Percentiles rank a stretch among this genome's conserved stretches.
Conservation (phyloP, 2,113 vertebrate species). For the Ochotona princeps region DNA sequence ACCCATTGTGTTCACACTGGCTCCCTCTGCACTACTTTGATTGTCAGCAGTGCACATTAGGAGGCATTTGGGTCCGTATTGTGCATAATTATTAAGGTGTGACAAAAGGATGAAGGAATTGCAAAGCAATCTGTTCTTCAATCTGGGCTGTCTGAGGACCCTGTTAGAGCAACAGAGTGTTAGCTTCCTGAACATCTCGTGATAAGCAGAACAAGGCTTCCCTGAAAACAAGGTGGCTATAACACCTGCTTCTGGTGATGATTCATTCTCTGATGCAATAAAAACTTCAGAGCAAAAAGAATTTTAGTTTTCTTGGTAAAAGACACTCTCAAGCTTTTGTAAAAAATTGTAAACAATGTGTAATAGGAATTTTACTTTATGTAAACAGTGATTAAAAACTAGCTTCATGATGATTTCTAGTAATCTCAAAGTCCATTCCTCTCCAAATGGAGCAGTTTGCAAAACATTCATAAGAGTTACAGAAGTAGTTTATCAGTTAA, state of each 20-base stretch:
- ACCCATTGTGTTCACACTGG: not conserved
- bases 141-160: conserved; percentile 77
- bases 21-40: conserved; percentile 3
- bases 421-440: not conserved
- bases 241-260: not conserved
- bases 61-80: conserved; percentile 66
- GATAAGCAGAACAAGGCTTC: conserved; percentile 82
- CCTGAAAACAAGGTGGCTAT: conserved; percentile 50
- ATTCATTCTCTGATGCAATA: conserved; percentile 2
- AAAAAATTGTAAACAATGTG: conserved; percentile 30
- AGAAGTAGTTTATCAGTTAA: not conserved
- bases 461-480: not conserved
- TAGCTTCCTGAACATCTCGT: conserved; percentile 86
- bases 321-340: conserved; percentile 23
- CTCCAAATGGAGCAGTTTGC: not conserved
- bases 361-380: not conserved
- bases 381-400: not conserved
- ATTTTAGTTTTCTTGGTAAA: not conserved
- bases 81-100: conserved; percentile 82
- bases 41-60: conserved; percentile 56
- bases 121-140: conserved; percentile 78
- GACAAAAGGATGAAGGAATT: conserved; percentile 76
- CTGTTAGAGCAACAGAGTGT: conserved; percentile 70
- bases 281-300: conserved; percentile 12
- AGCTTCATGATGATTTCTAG: not conserved